Evolutionary conservation across 2,888 invertebrate species (phyloP), one percentile per base, ranked within the genome.

Genomic region (Abscondita cerata): DNA sequence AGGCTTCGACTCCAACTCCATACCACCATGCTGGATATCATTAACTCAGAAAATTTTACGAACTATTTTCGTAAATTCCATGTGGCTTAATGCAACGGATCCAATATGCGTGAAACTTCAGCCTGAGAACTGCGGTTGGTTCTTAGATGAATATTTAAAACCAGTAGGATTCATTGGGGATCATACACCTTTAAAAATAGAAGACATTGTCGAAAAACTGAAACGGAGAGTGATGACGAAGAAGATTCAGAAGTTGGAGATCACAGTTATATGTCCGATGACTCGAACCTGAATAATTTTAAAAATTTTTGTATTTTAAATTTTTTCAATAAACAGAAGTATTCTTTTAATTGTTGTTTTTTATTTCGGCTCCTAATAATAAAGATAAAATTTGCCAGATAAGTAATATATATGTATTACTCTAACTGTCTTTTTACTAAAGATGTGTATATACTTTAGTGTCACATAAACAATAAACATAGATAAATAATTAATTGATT

Each of bases 21-120:
- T 72, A 62, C 71, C 70, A 66, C 70, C 70, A 65, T 72, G 70
- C 65, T 71, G 69, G 70, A 69, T 54, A 64, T 70, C 71, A 60
- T 64, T 71, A 20, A 62, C 8, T 36, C 70, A 73, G 50, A 73
- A 71, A 71, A 65, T 65, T 54, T 70, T 70, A 64, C 66, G 68
- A 62, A 71, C 67, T 58, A 69, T 70, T 62, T 73, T 62, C 55
- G 71, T 72, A 13, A 72, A 70, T 68, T 70, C 72, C 0, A 74
- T 73, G 72, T 71, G 72, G 73, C 51, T 59, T 31, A 69, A 73
- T 70, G 70, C 72, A 16, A 72, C 71, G 40, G 63, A 71, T 13
- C 65, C 68, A 18, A 41, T 52, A 20, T 73, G 72, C 51, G 56
- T 66, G 9, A 70, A 59, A 44, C 62, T 72, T 5, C 9, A 38